Evolutionary conservation across 2,888 invertebrate species (phyloP), one percentile per base, ranked within the genome.

Genomic region (Syrphus vitripennis): DNA sequence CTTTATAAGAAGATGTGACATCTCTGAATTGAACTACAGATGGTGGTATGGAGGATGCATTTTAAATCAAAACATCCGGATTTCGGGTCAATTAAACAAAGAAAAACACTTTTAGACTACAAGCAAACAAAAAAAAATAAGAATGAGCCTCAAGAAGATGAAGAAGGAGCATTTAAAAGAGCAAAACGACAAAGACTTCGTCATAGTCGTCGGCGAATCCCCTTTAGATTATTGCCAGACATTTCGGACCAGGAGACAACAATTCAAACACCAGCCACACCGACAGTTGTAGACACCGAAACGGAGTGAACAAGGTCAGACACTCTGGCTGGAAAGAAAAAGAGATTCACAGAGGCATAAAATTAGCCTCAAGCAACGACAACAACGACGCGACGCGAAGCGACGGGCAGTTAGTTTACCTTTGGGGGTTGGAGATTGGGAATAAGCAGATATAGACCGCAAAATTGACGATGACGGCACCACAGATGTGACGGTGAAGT

Each of bases 61-160:
- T 69, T 34, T 31, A 21, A 34, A 29, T 16, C 42, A 45, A 69
- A 74, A 53, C 37, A 12, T 57, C 72, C 72, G 86, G 82, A 86
- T 86, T 86, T 86, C 74, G 78, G 86, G 86, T 86, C 86, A 86
- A 86, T 86, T 86, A 82, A 86, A 82, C 86, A 74, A 77, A 72
- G 61, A 81, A 81, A 55, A 77, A 74, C 61, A 50, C 34, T 67
- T 67, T 48, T 48, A 48, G 21, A 19, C 1, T 10, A 5, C 26
- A n/a, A 26, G 14, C 1, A n/a, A 26, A 53, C 14, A 4, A 26
- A 61, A 40, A 31, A 48, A 37, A 5, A 57, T 21, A 57, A 45
- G 50, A 65, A 76, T 71, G 48, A 61, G 63, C 45, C 29, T 19
- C 19, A 21, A 37, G 34, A 50, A 55, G 31, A 67, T 42, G 26